Conservation (phyloP, 1,140 invertebrate species). For the Drosophila funebris region DNA sequence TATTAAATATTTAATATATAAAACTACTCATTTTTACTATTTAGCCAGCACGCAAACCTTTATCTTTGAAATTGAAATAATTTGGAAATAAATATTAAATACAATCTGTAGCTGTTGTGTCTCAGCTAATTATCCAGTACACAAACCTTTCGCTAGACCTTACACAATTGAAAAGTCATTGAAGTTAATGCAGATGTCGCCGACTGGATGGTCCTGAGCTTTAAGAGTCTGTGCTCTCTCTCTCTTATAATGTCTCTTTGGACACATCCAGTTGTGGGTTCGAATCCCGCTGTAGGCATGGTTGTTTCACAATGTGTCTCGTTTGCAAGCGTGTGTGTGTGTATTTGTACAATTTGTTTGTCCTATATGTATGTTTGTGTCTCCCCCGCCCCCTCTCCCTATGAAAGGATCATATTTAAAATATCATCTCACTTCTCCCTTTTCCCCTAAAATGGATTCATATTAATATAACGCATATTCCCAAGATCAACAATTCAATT, state of each 20-base stretch:
- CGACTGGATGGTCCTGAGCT: constrained; percentile 6
- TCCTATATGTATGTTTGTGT: too few relatives aligned
- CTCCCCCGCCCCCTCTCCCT: too few relatives aligned
- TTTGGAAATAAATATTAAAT: not conserved
- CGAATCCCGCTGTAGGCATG: constrained; percentile 32
- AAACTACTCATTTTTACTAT: too few relatives aligned
- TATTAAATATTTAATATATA: too few relatives aligned
- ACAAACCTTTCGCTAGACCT: not conserved
- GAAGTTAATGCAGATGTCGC: not conserved
- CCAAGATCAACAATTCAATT: too few relatives aligned
- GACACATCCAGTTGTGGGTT: constrained; percentile 12
- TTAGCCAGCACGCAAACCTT: not conserved
- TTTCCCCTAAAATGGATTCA: too few relatives aligned
- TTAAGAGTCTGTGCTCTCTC: not conserved
- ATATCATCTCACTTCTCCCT: too few relatives aligned
- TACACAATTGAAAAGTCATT: too few relatives aligned
- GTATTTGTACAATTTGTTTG: too few relatives aligned
- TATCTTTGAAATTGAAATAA: not conserved
- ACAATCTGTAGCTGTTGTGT: not conserved
- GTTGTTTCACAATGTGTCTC: not conserved
- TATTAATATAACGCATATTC: too few relatives aligned
- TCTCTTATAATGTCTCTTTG: not conserved
- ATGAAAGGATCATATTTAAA: too few relatives aligned
- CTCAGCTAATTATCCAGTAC: not conserved
- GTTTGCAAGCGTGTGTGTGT: too few relatives aligned